These are phyloP conservation scores for Corythornis madagascariensis DNA, from an alignment of 2,113 vertebrate species.

Conservation along the genomic window DNA sequence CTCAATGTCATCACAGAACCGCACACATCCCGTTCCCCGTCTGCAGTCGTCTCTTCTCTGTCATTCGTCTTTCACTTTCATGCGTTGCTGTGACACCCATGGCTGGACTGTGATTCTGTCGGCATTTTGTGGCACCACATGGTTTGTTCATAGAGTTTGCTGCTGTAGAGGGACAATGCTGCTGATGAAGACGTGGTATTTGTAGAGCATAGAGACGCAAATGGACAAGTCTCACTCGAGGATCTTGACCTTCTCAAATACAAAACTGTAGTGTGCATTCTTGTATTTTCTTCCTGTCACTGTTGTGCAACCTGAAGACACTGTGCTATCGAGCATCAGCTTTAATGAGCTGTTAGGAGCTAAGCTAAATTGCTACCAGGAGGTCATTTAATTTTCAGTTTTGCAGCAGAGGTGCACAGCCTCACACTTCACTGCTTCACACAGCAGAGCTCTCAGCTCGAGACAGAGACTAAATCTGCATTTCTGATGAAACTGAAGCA, in stretches of 20 bases:
- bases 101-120: constrained; percentile 8
- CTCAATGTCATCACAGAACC: constrained; percentile 26
- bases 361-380: background rate
- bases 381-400: background rate
- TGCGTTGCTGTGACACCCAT: constrained; percentile 30
- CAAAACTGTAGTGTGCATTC: background rate
- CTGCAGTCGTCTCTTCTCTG: background rate
- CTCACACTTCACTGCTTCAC: background rate
- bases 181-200: background rate
- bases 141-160: constrained; percentile 5
- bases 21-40: background rate
- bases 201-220: background rate
- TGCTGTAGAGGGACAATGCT: background rate
- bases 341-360: background rate
- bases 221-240: background rate
- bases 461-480: background rate
- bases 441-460: background rate
- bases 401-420: background rate
- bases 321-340: background rate
- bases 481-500: background rate
- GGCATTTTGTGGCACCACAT: background rate
- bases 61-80: background rate
- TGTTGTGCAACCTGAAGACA: background rate
- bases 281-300: background rate
- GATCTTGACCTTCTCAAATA: background rate